Evolutionary conservation across 2,797 vertebrate genomes (phyloP).

Genomic region (Loris lydekkerianus): DNA sequence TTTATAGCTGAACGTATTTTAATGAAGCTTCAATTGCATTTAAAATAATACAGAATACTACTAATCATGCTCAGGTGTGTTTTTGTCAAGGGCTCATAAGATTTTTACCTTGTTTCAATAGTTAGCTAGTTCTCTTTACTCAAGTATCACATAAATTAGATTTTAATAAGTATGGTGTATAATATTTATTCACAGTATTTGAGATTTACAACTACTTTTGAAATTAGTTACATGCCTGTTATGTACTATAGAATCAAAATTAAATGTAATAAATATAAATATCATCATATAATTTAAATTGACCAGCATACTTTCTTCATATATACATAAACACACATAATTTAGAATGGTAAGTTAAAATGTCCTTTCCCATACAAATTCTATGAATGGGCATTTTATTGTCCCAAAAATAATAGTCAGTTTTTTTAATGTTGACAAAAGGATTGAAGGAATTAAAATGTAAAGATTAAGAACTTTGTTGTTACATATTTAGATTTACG

Average conservation of each 20-base stretch:
- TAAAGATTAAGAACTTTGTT: background rate
- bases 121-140: background rate
- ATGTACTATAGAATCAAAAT: background rate
- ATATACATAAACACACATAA: background rate
- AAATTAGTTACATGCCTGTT: background rate
- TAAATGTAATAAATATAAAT: background rate
- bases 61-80: background rate
- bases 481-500: background rate
- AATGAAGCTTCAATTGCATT: slow-evolving; percentile 33
- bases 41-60: slow-evolving; percentile 56
- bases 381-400: background rate
- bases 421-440: background rate
- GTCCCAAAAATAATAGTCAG: background rate
- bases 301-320: background rate
- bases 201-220: background rate
- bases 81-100: background rate
- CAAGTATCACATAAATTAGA: background rate
- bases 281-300: background rate
- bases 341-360: background rate
- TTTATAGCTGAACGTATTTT: slow-evolving; percentile 39
- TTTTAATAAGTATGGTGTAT: slow-evolving; percentile 17
- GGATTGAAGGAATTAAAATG: background rate
- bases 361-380: background rate
- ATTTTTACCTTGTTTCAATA: slow-evolving; percentile 42
- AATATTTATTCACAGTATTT: slow-evolving; percentile 2